Percentiles rank a stretch among this genome's conserved stretches.
Evolutionary conservation across 2,888 invertebrate genomes (phyloP).

Genomic region (Omphaloscelis lunosa): DNA sequence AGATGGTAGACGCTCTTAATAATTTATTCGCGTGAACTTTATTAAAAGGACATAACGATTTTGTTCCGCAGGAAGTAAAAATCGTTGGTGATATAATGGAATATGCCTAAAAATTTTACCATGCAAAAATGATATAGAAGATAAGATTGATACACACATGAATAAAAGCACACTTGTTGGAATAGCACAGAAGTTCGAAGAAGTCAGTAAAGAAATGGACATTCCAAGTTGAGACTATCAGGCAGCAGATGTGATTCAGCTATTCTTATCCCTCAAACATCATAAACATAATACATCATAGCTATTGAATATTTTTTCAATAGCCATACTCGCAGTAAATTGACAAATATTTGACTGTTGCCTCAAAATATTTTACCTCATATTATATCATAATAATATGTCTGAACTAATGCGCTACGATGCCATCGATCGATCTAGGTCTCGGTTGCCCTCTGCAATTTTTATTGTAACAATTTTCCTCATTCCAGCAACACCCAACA

Average conservation of each 20-base stretch:
- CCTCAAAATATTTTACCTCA: not conserved
- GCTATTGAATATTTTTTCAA: not conserved
- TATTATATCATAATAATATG: not conserved
- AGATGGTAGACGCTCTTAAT: not conserved
- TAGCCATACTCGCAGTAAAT: not conserved
- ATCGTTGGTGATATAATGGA: not conserved
- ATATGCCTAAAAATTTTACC: not conserved
- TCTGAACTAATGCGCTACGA: not conserved
- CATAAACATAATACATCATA: not conserved
- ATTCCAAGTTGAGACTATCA: not conserved
- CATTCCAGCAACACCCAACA: constrained; percentile 12
- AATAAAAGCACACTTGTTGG: not conserved
- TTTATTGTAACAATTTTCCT: not conserved
- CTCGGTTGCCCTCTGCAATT: not conserved
- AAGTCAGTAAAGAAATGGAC: not conserved
- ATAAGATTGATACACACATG: not conserved
- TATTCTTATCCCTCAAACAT: not conserved
- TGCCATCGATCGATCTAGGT: not conserved
- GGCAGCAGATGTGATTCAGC: not conserved
- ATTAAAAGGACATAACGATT: not conserved
- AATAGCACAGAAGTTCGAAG: not conserved
- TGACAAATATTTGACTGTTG: not conserved
- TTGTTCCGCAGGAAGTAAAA: not conserved
- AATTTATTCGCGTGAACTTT: not conserved
- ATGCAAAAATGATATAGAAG: not conserved